These are phyloP conservation scores for Chroicocephalus ridibundus DNA, from an alignment of 2,113 vertebrate species.

Conservation along the genomic window DNA sequence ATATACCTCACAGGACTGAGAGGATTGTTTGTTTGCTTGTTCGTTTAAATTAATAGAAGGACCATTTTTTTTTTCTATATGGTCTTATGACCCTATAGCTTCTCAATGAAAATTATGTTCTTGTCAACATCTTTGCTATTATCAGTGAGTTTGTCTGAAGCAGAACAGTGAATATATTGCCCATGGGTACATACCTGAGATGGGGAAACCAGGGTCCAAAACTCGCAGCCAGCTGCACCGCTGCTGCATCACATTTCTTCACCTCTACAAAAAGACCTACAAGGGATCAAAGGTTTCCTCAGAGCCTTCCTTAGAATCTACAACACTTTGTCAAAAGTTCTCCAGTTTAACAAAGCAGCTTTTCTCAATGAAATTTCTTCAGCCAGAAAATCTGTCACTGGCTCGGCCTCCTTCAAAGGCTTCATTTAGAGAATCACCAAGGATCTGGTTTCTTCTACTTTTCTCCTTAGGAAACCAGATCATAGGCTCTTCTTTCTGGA, in stretches of 20 bases:
- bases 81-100: background rate
- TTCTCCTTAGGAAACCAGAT: background rate
- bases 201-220: background rate
- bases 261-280: background rate
- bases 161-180: background rate
- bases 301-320: background rate
- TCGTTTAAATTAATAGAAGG: background rate
- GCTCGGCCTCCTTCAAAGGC: background rate
- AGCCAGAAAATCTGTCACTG: conserved; percentile 38
- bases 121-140: background rate
- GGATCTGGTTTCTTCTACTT: conserved; percentile 24
- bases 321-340: background rate
- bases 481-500: background rate
- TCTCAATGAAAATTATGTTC: background rate
- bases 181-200: background rate
- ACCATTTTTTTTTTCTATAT: background rate
- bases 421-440: conserved; percentile 6
- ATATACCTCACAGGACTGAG: background rate
- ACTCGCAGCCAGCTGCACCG: accelerated
- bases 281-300: conserved; percentile 11
- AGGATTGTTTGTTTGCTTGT: background rate
- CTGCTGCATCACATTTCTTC: background rate
- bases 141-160: background rate
- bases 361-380: conserved; percentile 36
- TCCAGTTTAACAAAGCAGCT: conserved; percentile 7